A percentile compares a stretch with the other conserved stretches of the same genome.
Conservation (phyloP, 2,888 invertebrate species). For the Trilocha varians region DNA sequence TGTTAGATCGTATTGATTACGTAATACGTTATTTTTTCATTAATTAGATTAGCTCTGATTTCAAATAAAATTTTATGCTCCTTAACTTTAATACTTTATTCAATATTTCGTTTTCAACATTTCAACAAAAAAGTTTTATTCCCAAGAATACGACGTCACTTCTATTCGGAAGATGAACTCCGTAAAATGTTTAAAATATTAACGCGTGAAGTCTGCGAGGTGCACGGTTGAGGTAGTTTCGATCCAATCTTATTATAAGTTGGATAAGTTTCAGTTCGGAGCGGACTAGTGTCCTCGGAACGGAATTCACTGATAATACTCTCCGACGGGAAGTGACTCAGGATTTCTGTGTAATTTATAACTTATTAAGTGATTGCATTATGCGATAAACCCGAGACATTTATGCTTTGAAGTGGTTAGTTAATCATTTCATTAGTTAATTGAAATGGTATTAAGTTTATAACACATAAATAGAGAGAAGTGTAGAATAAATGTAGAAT, state of each 20-base stretch:
- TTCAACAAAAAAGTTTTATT: neutral
- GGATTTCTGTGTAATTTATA: neutral
- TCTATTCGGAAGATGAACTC: slow-evolving; percentile 9
- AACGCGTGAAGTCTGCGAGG: slow-evolving; percentile 9
- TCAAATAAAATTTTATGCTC: too few species aligned
- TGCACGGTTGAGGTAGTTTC: slow-evolving; percentile 19
- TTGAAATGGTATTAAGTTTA: too few species aligned
- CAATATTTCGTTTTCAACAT: too few species aligned
- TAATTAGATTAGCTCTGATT: too few species aligned
- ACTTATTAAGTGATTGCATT: neutral
- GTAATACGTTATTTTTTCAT: too few species aligned
- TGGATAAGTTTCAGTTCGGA: slow-evolving; percentile 25
- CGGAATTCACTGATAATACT: slow-evolving; percentile 24
- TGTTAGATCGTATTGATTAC: too few species aligned
- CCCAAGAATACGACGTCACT: neutral
- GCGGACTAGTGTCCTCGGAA: slow-evolving; percentile 19
- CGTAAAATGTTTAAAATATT: slow-evolving; percentile 6
- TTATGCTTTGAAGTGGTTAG: too few species aligned
- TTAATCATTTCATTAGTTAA: too few species aligned
- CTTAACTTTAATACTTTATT: too few species aligned
- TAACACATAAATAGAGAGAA: too few species aligned
- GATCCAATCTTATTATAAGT: slow-evolving; percentile 37
- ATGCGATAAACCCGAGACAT: neutral
- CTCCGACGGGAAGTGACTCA: slow-evolving; percentile 14
- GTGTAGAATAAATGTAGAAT: too few species aligned